phyloP scores from a whole-genome alignment of 2,797 vertebrate genomes.

The Peromyscus melanophrys region DNA sequence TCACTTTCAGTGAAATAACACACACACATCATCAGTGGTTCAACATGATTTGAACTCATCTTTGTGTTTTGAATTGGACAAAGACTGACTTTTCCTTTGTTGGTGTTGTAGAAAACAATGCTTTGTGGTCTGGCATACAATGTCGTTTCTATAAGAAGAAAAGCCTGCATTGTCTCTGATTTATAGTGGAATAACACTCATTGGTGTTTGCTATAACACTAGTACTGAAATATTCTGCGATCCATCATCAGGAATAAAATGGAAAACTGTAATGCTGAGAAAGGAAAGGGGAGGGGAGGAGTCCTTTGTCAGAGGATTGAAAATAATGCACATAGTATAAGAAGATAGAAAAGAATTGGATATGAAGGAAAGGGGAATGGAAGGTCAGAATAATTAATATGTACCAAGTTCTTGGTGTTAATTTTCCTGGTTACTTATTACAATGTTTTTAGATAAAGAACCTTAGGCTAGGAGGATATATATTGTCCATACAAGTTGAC shows the following conservation, averaged over 20 bases:
- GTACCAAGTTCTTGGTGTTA: not conserved
- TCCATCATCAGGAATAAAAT: constrained; percentile 10
- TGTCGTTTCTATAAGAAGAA: constrained; percentile 37
- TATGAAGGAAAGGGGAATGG: not conserved
- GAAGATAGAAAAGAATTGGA: not conserved
- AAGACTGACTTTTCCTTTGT: not conserved
- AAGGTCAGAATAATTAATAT: not conserved
- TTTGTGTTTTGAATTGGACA: constrained; percentile 17
- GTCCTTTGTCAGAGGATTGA: not conserved
- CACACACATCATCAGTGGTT: not conserved
- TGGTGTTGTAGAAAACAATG: not conserved
- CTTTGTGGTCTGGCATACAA: not conserved
- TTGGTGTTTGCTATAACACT: not conserved
- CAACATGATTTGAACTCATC: not conserved
- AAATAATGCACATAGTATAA: not conserved
- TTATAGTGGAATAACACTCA: not conserved
- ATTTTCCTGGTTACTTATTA: not conserved
- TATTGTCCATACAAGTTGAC: not conserved
- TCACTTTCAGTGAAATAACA: constrained; percentile 24
- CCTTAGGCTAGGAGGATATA: not conserved
- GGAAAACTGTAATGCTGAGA: not conserved
- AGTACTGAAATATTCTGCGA: not conserved
- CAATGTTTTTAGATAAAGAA: not conserved
- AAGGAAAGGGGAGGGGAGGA: not conserved
- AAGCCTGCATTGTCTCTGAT: not conserved